These are phyloP conservation scores for Oreocharis arfaki DNA, from an alignment of 2,113 vertebrate genomes.

Conservation along the genomic window DNA sequence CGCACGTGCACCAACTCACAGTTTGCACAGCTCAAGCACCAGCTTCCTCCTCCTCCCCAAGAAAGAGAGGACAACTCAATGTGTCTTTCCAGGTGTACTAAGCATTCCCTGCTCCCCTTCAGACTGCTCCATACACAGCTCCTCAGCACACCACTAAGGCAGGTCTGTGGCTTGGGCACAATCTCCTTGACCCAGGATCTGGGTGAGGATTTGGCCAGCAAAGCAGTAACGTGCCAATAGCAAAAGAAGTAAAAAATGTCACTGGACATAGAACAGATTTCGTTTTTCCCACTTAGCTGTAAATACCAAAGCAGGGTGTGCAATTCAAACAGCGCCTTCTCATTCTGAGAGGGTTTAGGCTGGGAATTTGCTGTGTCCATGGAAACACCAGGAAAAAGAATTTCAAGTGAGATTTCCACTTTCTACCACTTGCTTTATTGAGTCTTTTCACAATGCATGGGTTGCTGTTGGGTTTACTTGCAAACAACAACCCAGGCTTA, in stretches of 20 bases:
- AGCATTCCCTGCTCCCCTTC: not conserved
- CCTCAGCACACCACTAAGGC: not conserved
- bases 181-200: not conserved
- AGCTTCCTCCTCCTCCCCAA: not conserved
- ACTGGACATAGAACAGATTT: not conserved
- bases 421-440: slow-evolving; percentile 22
- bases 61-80: not conserved
- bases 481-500: slow-evolving; percentile 6
- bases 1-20: rapidly evolving
- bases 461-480: not conserved
- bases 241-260: not conserved
- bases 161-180: not conserved
- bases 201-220: not conserved
- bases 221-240: not conserved
- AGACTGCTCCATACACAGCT: not conserved
- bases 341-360: slow-evolving; percentile 1
- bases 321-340: not conserved
- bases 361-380: not conserved
- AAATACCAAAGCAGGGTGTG: not conserved
- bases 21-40: not conserved
- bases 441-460: not conserved
- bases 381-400: slow-evolving; percentile 13
- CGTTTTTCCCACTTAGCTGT: not conserved
- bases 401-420: slow-evolving; percentile 35
- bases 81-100: not conserved